phyloP scores from a whole-genome alignment of 2,113 vertebrate species.

The Amazona guildingii region DNA sequence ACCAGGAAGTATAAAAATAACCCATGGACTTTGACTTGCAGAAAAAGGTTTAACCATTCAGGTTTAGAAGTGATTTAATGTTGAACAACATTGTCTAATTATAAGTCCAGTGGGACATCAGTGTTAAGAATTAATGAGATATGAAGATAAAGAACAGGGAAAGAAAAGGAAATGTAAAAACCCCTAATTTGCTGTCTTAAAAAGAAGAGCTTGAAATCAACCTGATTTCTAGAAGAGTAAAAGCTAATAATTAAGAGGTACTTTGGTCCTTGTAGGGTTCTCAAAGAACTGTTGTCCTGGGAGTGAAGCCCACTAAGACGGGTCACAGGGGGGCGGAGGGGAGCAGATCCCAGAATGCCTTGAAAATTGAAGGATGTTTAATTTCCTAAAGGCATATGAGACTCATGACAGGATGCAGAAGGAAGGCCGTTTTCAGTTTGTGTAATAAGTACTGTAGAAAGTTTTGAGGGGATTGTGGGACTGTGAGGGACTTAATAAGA shows the following conservation, averaged over 20 bases:
- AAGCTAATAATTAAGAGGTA: background rate
- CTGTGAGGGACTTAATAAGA: background rate
- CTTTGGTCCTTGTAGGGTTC: background rate
- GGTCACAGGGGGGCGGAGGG: rapidly evolving
- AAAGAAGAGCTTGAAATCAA: background rate
- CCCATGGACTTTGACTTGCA: background rate
- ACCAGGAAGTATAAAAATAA: background rate
- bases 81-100: background rate
- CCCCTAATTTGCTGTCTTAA: background rate
- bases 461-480: background rate
- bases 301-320: background rate
- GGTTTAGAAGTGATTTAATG: background rate
- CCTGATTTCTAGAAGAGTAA: background rate
- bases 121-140: background rate
- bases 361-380: background rate
- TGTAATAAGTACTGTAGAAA: background rate
- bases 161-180: background rate
- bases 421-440: background rate
- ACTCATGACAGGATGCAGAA: background rate
- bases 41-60: background rate
- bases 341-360: background rate
- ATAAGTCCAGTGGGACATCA: background rate
- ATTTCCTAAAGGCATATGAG: background rate
- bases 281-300: background rate
- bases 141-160: background rate